These are phyloP conservation scores for Knipowitschia caucasica DNA, from an alignment of 2,797 vertebrate genomes.

Conservation along the genomic window DNA sequence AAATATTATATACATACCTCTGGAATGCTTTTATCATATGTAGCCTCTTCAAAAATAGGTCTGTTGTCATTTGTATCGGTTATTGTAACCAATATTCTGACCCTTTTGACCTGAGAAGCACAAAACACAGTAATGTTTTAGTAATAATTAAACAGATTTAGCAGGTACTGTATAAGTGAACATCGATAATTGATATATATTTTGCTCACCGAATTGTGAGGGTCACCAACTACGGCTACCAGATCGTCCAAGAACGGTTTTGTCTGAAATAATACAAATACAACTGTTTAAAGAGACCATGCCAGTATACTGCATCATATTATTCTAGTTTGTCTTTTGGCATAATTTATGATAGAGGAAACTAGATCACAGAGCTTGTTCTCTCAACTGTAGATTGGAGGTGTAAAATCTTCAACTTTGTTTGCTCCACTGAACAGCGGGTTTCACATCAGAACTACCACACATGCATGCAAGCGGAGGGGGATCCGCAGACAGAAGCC, in stretches of 20 bases:
- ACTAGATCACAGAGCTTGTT: no score
- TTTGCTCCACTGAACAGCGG: no score
- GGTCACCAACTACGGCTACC: background rate
- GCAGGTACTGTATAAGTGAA: background rate
- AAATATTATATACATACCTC: constrained; percentile 76
- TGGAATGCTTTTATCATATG: constrained; percentile 45
- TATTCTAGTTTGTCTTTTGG: no score
- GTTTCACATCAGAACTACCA: no score
- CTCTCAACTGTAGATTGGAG: no score
- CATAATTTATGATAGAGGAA: no score
- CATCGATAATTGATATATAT: background rate
- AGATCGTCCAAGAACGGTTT: fast-evolving
- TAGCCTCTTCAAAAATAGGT: constrained; percentile 70
- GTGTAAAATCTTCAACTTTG: no score
- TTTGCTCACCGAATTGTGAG: fast-evolving
- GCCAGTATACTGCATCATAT: no score
- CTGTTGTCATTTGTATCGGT: constrained; percentile 80
- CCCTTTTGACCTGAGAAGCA: constrained; percentile 42
- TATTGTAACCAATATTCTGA: constrained; percentile 52
- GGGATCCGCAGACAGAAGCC: no score
- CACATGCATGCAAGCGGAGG: no score
- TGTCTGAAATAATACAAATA: constrained; percentile 13
- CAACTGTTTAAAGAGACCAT: background rate
- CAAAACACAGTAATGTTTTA: constrained; percentile 11
- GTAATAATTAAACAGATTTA: background rate